These are phyloP conservation scores for Hyaena hyaena DNA, from an alignment of 2,113 vertebrate species.

Conservation along the genomic window DNA sequence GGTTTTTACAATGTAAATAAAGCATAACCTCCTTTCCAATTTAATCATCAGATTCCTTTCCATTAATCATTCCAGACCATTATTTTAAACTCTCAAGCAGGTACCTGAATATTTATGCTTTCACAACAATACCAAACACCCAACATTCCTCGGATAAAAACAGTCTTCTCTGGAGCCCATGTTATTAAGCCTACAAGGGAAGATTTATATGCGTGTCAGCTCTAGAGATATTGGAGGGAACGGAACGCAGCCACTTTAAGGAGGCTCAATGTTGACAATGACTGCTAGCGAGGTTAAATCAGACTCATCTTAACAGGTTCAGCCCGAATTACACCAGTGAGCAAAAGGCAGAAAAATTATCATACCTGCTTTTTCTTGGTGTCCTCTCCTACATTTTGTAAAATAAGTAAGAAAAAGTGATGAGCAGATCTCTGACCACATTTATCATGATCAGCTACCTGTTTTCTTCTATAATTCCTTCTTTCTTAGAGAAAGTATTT, in stretches of 20 bases:
- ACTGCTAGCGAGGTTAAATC: neutral
- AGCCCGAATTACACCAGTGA: neutral
- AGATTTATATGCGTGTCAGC: neutral
- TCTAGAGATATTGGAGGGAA: neutral
- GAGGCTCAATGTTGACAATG: neutral
- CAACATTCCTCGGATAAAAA: neutral
- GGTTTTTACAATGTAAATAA: neutral
- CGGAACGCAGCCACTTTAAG: neutral
- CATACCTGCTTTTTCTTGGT: neutral
- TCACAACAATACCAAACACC: neutral
- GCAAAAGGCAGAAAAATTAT: neutral
- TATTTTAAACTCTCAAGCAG: constrained; percentile 14
- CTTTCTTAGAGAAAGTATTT: constrained; percentile 20
- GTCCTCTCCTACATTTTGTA: neutral
- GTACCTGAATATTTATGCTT: neutral
- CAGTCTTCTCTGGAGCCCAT: neutral
- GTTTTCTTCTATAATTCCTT: constrained; percentile 50
- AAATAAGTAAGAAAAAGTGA: constrained; percentile 27
- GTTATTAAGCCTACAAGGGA: neutral
- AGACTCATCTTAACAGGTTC: neutral
- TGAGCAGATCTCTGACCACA: neutral
- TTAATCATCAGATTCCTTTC: neutral
- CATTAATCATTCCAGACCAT: constrained; percentile 4
- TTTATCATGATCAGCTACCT: constrained; percentile 11
- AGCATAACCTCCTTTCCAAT: constrained; percentile 10